Evolutionary conservation across 2,888 invertebrate genomes (phyloP).

Genomic region (Lamproptera curius): DNA sequence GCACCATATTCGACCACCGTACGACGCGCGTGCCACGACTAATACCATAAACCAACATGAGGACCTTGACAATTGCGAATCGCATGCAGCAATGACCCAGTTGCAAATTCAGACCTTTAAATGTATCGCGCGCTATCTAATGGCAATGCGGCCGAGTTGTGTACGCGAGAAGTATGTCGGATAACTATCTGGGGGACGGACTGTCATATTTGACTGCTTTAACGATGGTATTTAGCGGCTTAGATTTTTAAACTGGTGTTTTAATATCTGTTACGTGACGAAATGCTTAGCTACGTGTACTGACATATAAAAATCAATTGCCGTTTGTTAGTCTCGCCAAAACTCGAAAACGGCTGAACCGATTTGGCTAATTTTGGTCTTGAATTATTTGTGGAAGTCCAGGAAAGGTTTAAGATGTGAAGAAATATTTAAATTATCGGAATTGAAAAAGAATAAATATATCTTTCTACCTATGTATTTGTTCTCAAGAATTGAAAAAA

Average conservation of each 20-base stretch:
- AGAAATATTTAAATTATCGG: no score
- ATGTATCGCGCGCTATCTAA: constrained; percentile 12
- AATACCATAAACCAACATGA: constrained; percentile 3
- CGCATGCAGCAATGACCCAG: constrained; percentile 32
- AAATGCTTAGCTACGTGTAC: no score
- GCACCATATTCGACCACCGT: constrained; percentile 13
- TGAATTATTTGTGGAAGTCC: no score
- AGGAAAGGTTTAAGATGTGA: no score
- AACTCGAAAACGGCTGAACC: no score
- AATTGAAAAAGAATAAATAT: no score
- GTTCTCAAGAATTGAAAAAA: no score
- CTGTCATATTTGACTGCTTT: constrained; percentile 8
- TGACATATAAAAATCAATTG: no score
- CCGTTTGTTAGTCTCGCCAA: no score
- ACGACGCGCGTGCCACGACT: constrained; percentile 8
- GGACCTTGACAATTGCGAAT: constrained; percentile 31
- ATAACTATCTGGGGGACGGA: constrained; percentile 3
- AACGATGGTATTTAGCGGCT: constrained; percentile 3
- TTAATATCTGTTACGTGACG: no score
- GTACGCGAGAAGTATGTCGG: constrained; percentile 3
- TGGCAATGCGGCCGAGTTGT: constrained; percentile 20
- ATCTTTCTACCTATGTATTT: no score
- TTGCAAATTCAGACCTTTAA: constrained; percentile 29
- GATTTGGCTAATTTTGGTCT: no score
- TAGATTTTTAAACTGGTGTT: constrained; percentile 10